These are phyloP conservation scores for Fratercula arctica DNA, from an alignment of 2,797 vertebrate genomes.

Conservation along the genomic window DNA sequence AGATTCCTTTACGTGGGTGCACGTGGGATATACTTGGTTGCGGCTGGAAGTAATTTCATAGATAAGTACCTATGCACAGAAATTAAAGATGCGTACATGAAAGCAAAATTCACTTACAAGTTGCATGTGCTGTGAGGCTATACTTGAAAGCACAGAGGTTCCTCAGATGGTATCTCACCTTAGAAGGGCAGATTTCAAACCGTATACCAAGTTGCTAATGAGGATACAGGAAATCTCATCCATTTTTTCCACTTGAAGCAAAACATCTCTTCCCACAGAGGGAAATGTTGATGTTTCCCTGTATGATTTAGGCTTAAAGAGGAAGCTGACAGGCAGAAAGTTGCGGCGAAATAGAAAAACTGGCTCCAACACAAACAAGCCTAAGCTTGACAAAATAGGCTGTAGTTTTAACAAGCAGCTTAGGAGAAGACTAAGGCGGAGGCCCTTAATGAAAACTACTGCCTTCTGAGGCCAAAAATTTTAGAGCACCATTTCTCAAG, in stretches of 20 bases:
- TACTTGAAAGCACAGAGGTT: constrained; percentile 12
- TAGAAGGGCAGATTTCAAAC: constrained; percentile 32
- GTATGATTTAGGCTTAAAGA: constrained; percentile 24
- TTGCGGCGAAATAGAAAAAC: constrained; percentile 1
- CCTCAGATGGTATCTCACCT: constrained; percentile 30
- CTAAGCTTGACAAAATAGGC: constrained; percentile 55
- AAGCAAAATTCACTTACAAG: constrained; percentile 29
- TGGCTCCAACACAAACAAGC: constrained; percentile 57
- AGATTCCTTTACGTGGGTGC: background rate
- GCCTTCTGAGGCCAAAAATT: background rate
- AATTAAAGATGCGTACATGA: constrained; percentile 8
- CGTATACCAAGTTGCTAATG: background rate
- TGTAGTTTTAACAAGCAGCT: constrained; percentile 31
- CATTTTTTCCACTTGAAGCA: constrained; percentile 44
- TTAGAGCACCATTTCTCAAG: background rate
- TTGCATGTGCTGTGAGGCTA: background rate
- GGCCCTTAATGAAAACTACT: background rate
- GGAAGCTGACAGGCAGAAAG: constrained; percentile 48
- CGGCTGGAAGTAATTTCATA: constrained; percentile 13
- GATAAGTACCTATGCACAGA: background rate
- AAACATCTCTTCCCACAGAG: constrained; percentile 47
- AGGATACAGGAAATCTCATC: constrained; percentile 59
- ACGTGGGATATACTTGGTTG: background rate
- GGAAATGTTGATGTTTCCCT: constrained; percentile 35
- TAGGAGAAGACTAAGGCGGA: background rate